Conservation (phyloP, 2,113 vertebrate species). For the Sarotherodon lohbergeri region DNA sequence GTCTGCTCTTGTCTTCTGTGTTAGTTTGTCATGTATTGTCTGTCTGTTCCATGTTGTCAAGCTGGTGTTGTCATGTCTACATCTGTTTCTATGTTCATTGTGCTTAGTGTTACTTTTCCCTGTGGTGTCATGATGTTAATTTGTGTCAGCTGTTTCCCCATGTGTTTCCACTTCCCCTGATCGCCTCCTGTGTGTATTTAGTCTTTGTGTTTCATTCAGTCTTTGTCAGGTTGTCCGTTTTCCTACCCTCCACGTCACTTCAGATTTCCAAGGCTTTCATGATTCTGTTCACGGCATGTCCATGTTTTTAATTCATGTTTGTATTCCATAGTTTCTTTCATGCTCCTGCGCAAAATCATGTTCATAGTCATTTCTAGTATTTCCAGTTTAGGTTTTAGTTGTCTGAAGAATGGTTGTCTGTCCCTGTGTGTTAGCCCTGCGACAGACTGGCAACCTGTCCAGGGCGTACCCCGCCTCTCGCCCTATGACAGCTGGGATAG, state of each 20-base stretch:
- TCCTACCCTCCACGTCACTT: neutral
- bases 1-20: neutral
- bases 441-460: no score
- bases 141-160: neutral
- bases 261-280: neutral
- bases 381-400: neutral
- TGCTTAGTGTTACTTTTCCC: neutral
- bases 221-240: rapidly evolving
- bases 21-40: no score
- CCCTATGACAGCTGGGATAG: no score
- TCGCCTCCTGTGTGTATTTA: neutral
- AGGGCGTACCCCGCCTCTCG: no score
- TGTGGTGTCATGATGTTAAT: neutral
- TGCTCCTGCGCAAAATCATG: neutral
- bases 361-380: no score
- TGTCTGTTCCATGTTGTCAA: no score
- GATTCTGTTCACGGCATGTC: neutral
- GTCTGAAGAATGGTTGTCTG: no score
- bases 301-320: neutral
- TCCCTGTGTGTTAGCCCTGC: no score
- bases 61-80: no score
- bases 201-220: neutral
- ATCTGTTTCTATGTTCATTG: no score
- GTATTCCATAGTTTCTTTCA: neutral
- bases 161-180: neutral